Evolutionary conservation across 35 echinoderm and acorn worm genomes (phyloP).

Genomic region (Ptychodera flava): DNA sequence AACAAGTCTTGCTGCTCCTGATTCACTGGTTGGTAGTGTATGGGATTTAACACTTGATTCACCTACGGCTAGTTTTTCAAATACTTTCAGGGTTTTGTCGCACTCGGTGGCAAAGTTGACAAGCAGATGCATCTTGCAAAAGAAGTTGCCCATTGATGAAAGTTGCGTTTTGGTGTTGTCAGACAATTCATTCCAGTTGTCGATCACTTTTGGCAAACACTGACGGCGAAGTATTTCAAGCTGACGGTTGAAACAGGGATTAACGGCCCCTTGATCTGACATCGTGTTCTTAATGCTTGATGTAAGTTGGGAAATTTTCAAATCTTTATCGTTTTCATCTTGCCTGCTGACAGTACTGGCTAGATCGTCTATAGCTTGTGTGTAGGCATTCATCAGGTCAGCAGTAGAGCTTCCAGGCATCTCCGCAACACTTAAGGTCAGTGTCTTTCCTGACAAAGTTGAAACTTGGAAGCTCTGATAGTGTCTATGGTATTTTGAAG

Average conservation of each 20-base stretch:
- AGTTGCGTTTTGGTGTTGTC: conserved; percentile 1
- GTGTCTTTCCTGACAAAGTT: conserved; percentile 19
- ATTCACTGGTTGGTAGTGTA: conserved; percentile 11
- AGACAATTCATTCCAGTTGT: neutral
- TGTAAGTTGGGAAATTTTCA: conserved; percentile 5
- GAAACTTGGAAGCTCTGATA: conserved; percentile 45
- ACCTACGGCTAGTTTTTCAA: conserved; percentile 34
- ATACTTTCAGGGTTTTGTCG: conserved; percentile 16
- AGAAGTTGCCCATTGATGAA: conserved; percentile 22
- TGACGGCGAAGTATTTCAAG: conserved; percentile 4
- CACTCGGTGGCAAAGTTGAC: conserved; percentile 45
- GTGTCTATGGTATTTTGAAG: conserved; percentile 40
- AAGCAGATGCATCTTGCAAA: conserved; percentile 29
- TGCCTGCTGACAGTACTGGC: neutral
- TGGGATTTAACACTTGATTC: neutral
- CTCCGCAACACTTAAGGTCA: conserved; percentile 24
- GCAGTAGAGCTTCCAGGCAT: neutral
- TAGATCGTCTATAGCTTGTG: conserved; percentile 28
- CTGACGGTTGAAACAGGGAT: conserved; percentile 15
- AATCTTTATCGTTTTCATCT: conserved; percentile 13
- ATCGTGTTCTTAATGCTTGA: conserved; percentile 19
- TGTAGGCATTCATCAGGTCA: conserved; percentile 15
- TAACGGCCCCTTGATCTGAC: conserved; percentile 15
- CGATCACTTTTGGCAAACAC: neutral
- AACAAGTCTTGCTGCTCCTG: conserved; percentile 51